Percentiles rank a stretch among this genome's conserved stretches.
phyloP scores from a whole-genome alignment of 1,140 invertebrate species.

The Mactra quadrangularis region DNA sequence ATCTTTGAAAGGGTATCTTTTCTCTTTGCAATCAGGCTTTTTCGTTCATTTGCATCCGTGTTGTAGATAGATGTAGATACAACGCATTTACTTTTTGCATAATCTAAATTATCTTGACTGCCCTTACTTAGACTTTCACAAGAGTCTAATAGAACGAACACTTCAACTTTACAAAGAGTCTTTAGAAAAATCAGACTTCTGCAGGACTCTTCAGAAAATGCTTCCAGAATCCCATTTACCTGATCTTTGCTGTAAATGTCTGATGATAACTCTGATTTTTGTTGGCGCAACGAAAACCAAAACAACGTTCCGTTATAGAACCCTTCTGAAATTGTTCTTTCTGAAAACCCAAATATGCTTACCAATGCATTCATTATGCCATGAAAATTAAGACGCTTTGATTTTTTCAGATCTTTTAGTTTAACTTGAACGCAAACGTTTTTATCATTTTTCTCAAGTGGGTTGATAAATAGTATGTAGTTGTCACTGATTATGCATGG shows the following conservation, averaged over 20 bases:
- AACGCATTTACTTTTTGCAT: background rate
- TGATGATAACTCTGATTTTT: slow-evolving; percentile 22
- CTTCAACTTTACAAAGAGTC: slow-evolving; percentile 6
- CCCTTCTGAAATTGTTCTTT: slow-evolving; percentile 36
- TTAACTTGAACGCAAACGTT: slow-evolving; percentile 16
- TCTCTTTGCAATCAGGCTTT: background rate
- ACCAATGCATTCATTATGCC: background rate
- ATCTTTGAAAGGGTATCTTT: background rate
- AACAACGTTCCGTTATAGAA: slow-evolving; percentile 69
- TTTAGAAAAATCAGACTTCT: slow-evolving; percentile 57
- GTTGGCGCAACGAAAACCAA: slow-evolving; percentile 62
- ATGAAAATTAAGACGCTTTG: slow-evolving; percentile 3
- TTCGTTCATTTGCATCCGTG: background rate
- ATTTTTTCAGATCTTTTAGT: background rate
- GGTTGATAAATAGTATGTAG: slow-evolving; percentile 32
- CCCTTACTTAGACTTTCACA: too few relatives aligned
- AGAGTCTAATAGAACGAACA: background rate
- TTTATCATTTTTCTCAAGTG: background rate
- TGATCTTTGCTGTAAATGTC: slow-evolving; percentile 53
- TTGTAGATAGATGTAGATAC: background rate
- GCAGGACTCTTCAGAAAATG: slow-evolving; percentile 45
- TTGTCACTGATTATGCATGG: too few relatives aligned
- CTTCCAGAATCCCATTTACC: slow-evolving; percentile 46
- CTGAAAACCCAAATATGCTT: slow-evolving; percentile 2
- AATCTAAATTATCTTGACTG: background rate